Base-by-base conservation (phyloP, 2,797 vertebrate genomes). In the Sebastes miniatus region DNA sequence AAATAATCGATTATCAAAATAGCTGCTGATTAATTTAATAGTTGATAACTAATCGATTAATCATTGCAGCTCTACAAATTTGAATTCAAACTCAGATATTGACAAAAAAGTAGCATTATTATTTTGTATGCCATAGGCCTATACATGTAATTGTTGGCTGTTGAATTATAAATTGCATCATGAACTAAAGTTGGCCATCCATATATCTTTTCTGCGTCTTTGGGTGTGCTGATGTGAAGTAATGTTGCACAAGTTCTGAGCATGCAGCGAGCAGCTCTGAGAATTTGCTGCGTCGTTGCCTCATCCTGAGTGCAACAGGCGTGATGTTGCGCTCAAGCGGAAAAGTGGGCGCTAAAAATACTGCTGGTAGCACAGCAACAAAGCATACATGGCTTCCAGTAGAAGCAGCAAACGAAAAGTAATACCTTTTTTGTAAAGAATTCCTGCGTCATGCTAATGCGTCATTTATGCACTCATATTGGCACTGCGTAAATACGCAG, bases 341-440 rank as follows among this genome's bases (percentile, higher is more conserved):
- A 88, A 82, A 82, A 88, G 78, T 56, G 65, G 20, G 69, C 32
- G 79, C 91, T 94, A 94, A 91, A 92, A 93, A 95, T 93, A 93
- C 80, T 68, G 69, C 72, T 54, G 80, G 86, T 71, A 81, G 87
- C 90, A 83, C 90, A 85, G 90, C 90, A 93, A 92, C 88, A 90
- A 71, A 76, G 73, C 67, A 78, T 29, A 59, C 71, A 54, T 47
- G n/a, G 14, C 56, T 73, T 78, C 27, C 18, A 1, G 43, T 13
- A 9, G 73, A 62, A 56, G 65, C 47, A 31, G 10, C 66, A 29
- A 22, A 47, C 4, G 4, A 56, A 69, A 47, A 47, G 13, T 8
- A 29, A 76, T 13, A 3, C 25, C 10, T 57, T 65, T 57, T 65
- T 27, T 34, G 29, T 50, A 61, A 77, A 84, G 65, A 47, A 80